Conservation (phyloP, 2,888 invertebrate genomes). For the Lochmaea crataegi region DNA sequence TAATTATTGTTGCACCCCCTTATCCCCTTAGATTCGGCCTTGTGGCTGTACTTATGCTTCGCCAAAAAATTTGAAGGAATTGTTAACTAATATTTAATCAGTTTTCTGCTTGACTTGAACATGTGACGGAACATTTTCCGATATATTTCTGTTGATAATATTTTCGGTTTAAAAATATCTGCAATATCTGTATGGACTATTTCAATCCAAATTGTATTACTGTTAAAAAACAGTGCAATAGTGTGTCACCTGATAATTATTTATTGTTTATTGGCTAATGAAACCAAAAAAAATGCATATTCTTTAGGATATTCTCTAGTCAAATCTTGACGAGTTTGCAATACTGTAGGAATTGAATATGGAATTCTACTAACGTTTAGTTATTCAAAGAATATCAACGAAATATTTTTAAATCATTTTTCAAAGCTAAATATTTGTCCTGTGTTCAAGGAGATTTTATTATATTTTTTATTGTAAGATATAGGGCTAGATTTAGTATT, state of each 20-base stretch:
- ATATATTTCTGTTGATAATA: neutral
- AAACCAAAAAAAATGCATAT: constrained; percentile 43
- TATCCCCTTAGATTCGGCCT: too few relatives aligned
- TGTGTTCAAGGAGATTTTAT: constrained; percentile 53
- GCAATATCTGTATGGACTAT: too few relatives aligned
- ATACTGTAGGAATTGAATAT: constrained; percentile 37
- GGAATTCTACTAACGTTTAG: constrained; percentile 50
- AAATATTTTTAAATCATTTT: constrained; percentile 33
- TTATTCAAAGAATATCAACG: constrained; percentile 39
- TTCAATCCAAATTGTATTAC: too few relatives aligned
- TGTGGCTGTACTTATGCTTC: too few relatives aligned
- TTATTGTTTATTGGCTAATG: constrained; percentile 6
- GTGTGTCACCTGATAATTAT: constrained; percentile 14
- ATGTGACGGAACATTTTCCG: too few relatives aligned
- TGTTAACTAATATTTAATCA: too few relatives aligned
- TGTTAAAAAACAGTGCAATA: constrained; percentile 1
- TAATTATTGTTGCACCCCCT: too few relatives aligned
- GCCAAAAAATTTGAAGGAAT: too few relatives aligned
- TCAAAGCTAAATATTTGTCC: constrained; percentile 57
- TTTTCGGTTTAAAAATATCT: neutral
- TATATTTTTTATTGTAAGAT: constrained; percentile 52
- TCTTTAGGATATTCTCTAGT: constrained; percentile 40
- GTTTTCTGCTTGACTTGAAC: too few relatives aligned
- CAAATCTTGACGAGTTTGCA: constrained; percentile 21
- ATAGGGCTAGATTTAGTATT: constrained; percentile 54